A percentile compares a stretch with the other conserved stretches of the same genome.
Conservation (phyloP, 2,797 vertebrate species). For the Falco novaeseelandiae region DNA sequence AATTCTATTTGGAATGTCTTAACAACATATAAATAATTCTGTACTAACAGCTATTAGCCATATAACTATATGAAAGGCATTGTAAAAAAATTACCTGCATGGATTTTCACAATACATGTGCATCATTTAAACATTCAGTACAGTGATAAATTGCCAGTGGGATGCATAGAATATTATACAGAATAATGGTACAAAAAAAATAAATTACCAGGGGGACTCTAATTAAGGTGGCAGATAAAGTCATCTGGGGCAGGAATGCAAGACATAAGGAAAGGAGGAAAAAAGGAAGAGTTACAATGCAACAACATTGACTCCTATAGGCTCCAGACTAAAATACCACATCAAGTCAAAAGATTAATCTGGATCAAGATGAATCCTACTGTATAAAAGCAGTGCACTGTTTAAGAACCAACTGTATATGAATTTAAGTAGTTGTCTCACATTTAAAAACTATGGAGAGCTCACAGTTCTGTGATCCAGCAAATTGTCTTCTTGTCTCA, state of each 20-base stretch:
- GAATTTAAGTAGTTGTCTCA: neutral
- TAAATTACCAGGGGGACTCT: neutral
- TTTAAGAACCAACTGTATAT: neutral
- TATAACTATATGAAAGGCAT: neutral
- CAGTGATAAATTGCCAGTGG: neutral
- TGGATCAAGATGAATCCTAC: neutral
- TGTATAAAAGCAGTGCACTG: neutral
- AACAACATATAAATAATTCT: neutral
- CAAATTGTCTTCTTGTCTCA: neutral
- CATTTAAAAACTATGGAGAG: neutral
- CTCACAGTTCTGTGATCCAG: neutral
- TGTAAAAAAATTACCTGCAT: neutral
- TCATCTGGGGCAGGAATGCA: neutral
- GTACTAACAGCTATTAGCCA: neutral
- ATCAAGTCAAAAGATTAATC: neutral
- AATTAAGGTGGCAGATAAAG: slow-evolving; percentile 1
- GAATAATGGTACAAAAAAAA: neutral
- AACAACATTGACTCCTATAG: neutral
- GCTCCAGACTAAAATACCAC: neutral
- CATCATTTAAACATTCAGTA: neutral
- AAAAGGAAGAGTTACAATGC: slow-evolving; percentile 10
- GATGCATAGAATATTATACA: neutral
- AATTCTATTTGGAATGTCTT: neutral
- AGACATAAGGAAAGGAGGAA: neutral
- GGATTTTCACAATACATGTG: neutral